Conservation (phyloP, 2,113 vertebrate genomes). For the Hippocampus zosterae region DNA sequence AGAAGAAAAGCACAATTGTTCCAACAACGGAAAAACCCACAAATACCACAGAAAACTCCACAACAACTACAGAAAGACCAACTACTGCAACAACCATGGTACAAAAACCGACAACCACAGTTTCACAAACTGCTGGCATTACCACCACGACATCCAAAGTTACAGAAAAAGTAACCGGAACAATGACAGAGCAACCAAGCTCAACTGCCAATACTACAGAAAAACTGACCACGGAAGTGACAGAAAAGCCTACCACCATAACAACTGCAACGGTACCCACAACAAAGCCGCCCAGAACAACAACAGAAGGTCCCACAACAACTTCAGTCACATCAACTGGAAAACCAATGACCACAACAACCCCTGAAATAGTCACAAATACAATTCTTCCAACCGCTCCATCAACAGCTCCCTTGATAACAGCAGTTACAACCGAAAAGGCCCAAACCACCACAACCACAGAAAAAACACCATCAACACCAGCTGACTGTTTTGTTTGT, state of each 20-base stretch:
- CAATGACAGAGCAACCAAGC: neutral
- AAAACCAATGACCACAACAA: constrained; percentile 4
- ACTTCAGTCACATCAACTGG: neutral
- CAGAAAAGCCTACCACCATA: neutral
- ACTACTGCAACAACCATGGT: neutral
- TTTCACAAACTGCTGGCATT: neutral
- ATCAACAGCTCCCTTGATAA: neutral
- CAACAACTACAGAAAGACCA: neutral
- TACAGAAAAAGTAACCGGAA: neutral
- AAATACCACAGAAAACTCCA: neutral
- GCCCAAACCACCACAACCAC: neutral
- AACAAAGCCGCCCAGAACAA: neutral
- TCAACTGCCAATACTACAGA: neutral
- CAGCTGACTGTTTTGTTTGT: constrained; percentile 15
- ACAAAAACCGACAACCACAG: neutral
- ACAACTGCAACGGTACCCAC: neutral
- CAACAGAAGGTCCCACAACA: neutral
- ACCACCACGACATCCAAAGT: neutral
- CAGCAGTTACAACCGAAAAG: neutral
- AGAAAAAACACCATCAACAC: neutral
- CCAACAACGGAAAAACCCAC: neutral
- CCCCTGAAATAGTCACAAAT: neutral
- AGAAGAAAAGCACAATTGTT: neutral
- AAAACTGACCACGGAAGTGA: neutral
- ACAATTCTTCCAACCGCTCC: neutral